Evolutionary conservation across 2,888 invertebrate genomes (phyloP).

Genomic region (Eristalis tenax): DNA sequence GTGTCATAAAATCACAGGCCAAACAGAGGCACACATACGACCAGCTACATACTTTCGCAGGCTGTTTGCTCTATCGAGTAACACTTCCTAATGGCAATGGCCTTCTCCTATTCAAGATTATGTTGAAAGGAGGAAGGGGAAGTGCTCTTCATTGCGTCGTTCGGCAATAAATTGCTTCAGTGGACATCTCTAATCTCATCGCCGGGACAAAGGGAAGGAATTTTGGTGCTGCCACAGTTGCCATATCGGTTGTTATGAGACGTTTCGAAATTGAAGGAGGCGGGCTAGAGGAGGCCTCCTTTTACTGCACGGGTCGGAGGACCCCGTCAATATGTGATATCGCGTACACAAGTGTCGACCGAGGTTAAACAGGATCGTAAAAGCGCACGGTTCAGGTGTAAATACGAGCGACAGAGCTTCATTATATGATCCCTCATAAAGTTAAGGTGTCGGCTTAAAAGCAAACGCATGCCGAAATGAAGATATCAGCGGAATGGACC

Average conservation of each 20-base stretch:
- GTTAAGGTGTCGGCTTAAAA: neutral
- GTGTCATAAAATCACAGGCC: conserved; percentile 17
- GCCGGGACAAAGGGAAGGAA: conserved; percentile 1
- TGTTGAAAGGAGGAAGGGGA: neutral
- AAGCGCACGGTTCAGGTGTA: neutral
- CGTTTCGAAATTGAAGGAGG: neutral
- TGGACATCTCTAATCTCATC: conserved; percentile 13
- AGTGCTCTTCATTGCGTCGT: conserved; percentile 10
- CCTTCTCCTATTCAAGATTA: neutral
- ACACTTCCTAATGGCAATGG: conserved; percentile 21
- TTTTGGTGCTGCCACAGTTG: neutral
- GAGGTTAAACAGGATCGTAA: neutral
- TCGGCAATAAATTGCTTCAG: conserved; percentile 26
- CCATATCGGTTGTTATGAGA: neutral
- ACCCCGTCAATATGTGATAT: neutral
- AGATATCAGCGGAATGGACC: neutral
- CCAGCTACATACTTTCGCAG: neutral
- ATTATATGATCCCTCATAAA: neutral
- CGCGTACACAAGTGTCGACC: neutral
- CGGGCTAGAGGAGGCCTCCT: neutral
- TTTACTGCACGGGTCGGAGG: neutral
- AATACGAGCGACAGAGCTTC: neutral
- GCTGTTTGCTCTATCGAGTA: conserved; percentile 13
- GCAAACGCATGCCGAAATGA: neutral
- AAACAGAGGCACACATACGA: neutral